Percentiles rank a stretch among this genome's conserved stretches.
phyloP scores from a whole-genome alignment of 2,113 vertebrate species.

The Cygnus atratus region DNA sequence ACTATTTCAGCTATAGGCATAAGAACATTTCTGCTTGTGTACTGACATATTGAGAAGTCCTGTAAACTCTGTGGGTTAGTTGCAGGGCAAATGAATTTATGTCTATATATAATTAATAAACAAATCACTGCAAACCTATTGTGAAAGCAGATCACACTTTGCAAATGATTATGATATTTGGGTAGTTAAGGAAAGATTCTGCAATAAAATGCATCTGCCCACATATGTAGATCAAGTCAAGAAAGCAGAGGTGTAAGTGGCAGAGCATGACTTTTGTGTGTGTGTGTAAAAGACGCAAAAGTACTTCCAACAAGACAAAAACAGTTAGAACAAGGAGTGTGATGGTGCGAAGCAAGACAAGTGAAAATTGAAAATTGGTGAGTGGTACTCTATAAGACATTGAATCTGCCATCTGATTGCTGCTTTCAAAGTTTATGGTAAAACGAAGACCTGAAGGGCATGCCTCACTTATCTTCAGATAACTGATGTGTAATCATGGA shows the following conservation, averaged over 20 bases:
- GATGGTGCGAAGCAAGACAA: not conserved
- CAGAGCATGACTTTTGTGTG: not conserved
- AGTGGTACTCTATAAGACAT: not conserved
- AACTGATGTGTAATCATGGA: not conserved
- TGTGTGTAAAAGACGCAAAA: not conserved
- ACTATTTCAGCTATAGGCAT: not conserved
- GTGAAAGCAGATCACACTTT: not conserved
- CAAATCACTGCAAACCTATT: not conserved
- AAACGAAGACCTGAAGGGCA: not conserved
- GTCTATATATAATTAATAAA: not conserved
- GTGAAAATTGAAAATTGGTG: not conserved
- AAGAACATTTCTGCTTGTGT: not conserved
- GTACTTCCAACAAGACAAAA: not conserved
- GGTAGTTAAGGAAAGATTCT: not conserved
- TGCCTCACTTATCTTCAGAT: not conserved
- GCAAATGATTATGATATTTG: not conserved
- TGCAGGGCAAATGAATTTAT: not conserved
- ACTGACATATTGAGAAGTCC: not conserved
- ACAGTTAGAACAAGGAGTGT: not conserved
- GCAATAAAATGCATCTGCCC: not conserved
- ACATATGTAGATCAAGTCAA: not conserved
- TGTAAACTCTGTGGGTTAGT: not conserved
- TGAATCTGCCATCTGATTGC: not conserved
- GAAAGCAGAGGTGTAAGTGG: not conserved
- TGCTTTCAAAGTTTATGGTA: not conserved